These are phyloP conservation scores for Bambusicola thoracicus DNA, from an alignment of 2,113 vertebrate species.

Conservation along the genomic window DNA sequence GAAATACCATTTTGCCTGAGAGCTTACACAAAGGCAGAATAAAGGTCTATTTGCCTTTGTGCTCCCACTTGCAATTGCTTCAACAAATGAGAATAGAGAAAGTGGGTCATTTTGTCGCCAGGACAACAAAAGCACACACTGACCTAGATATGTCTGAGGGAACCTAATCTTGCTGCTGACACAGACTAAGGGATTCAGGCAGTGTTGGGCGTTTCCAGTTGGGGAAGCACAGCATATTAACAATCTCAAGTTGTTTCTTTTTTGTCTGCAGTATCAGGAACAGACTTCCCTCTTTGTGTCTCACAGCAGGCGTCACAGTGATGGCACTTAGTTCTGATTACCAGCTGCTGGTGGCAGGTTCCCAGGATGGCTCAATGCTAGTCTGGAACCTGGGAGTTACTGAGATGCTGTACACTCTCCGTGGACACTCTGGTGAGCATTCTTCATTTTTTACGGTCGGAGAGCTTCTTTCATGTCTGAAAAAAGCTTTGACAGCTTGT, in stretches of 20 bases:
- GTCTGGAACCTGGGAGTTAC: constrained; percentile 77
- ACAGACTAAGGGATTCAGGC: background rate
- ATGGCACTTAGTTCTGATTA: constrained; percentile 73
- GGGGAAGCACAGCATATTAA: background rate
- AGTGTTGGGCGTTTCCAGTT: background rate
- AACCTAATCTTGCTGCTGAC: constrained; percentile 40
- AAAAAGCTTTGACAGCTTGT: background rate
- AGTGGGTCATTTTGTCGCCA: constrained; percentile 55
- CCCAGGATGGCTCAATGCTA: constrained; percentile 72
- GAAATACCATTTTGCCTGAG: background rate
- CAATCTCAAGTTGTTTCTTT: background rate
- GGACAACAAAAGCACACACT: constrained; percentile 52
- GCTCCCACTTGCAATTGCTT: background rate
- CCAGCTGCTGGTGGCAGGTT: constrained; percentile 78
- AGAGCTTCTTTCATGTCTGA: background rate
- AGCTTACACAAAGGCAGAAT: constrained; percentile 13
- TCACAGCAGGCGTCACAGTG: constrained; percentile 65
- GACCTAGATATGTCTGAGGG: constrained; percentile 49
- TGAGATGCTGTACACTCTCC: constrained; percentile 73
- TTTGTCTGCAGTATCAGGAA: background rate
- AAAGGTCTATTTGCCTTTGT: background rate
- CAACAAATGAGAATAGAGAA: constrained; percentile 38
- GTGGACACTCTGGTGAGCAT: constrained; percentile 79
- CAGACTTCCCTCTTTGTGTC: background rate
- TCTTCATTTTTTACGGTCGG: background rate